These are phyloP conservation scores for Lerista edwardsae DNA, from an alignment of 2,797 vertebrate genomes.

Conservation along the genomic window DNA sequence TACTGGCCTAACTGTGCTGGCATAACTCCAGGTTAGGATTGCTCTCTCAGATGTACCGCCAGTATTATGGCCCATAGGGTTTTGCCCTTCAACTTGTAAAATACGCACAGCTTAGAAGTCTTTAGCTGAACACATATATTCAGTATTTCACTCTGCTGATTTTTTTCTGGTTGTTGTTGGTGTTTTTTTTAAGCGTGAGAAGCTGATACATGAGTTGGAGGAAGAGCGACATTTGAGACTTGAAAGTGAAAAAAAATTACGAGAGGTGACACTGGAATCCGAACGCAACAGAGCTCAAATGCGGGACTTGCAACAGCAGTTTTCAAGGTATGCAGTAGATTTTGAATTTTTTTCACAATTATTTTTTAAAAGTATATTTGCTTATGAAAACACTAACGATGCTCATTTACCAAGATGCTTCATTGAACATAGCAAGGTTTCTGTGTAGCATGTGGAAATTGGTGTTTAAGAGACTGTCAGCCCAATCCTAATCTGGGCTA, in stretches of 20 bases:
- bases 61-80: no score
- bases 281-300: slow-evolving; percentile 87
- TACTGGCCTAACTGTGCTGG: no score
- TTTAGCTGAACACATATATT: background rate
- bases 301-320: slow-evolving; percentile 87
- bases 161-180: background rate
- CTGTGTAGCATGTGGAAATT: no score
- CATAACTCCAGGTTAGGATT: no score
- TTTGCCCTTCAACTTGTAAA: no score
- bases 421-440: background rate
- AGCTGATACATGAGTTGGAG: slow-evolving; percentile 93
- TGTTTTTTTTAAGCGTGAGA: slow-evolving; percentile 85
- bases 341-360: background rate
- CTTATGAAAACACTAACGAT: slow-evolving; percentile 4
- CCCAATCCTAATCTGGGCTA: no score
- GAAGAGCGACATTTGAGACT: slow-evolving; percentile 90
- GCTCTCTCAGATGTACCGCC: no score
- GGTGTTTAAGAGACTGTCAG: no score
- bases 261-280: slow-evolving; percentile 87
- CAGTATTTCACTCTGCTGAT: background rate
- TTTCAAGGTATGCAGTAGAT: slow-evolving; percentile 83
- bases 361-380: background rate
- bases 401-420: background rate
- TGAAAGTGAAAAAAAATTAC: slow-evolving; percentile 88
- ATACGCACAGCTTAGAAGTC: background rate